phyloP scores from a whole-genome alignment of 2,888 invertebrate species.

The Argynnis bischoffii region DNA sequence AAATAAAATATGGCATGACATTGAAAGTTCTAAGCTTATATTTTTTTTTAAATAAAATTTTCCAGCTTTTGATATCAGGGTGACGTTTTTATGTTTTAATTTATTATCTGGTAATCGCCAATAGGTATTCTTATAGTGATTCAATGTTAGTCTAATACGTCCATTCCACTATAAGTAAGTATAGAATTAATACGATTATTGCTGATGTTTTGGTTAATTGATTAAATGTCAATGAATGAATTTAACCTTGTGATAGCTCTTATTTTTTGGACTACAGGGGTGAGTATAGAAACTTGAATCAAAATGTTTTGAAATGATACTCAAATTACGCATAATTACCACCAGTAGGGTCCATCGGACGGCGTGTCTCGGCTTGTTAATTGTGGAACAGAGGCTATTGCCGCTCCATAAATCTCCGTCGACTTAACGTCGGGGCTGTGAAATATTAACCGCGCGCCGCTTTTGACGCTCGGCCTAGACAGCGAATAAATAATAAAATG shows the following conservation, averaged over 20 bases:
- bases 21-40: background rate
- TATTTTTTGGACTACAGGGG: too few relatives aligned
- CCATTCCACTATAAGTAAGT: too few relatives aligned
- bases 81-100: slow-evolving; percentile 10
- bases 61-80: slow-evolving; percentile 12
- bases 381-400: slow-evolving; percentile 74
- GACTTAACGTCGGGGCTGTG: slow-evolving; percentile 75
- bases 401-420: slow-evolving; percentile 73
- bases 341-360: slow-evolving; percentile 34
- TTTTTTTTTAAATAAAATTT: slow-evolving; percentile 11
- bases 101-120: background rate
- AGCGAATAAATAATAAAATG: slow-evolving; percentile 68
- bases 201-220: too few relatives aligned
- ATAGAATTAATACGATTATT: too few relatives aligned
- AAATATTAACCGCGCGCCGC: slow-evolving; percentile 78
- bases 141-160: too few relatives aligned
- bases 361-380: slow-evolving; percentile 60
- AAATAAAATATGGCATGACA: slow-evolving; percentile 5
- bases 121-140: too few relatives aligned
- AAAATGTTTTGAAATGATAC: slow-evolving; percentile 16
- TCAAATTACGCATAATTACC: slow-evolving; percentile 37
- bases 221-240: too few relatives aligned
- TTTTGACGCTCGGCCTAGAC: slow-evolving; percentile 67
- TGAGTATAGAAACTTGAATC: background rate
- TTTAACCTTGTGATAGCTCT: too few relatives aligned